Percentiles rank a stretch among this genome's conserved stretches.
These are phyloP conservation scores for Fragum fragum DNA, from an alignment of 2,888 invertebrate species.

Conservation along the genomic window DNA sequence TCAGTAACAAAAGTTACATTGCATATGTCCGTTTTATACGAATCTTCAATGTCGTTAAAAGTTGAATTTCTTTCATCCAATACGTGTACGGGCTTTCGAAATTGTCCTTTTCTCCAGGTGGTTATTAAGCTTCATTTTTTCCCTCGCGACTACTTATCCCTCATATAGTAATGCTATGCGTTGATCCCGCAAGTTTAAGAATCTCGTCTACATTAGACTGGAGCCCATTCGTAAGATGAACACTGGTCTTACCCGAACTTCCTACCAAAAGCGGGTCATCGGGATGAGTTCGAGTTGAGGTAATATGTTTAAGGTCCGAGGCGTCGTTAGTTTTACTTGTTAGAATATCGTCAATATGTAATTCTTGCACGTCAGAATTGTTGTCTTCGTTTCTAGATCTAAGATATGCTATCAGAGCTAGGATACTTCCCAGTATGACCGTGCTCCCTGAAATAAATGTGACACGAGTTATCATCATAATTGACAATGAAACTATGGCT, in stretches of 20 bases:
- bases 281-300: not conserved
- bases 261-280: not conserved
- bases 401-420: slow-evolving; percentile 23
- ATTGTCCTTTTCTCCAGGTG: too few relatives aligned
- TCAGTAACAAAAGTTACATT: too few relatives aligned
- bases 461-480: too few relatives aligned
- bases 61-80: too few relatives aligned
- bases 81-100: too few relatives aligned
- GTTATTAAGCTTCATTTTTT: too few relatives aligned
- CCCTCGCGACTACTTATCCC: too few relatives aligned
- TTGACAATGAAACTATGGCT: too few relatives aligned
- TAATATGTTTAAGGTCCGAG: not conserved
- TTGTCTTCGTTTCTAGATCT: not conserved
- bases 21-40: too few relatives aligned
- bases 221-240: not conserved
- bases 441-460: slow-evolving; percentile 39
- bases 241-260: not conserved
- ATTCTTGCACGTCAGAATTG: not conserved
- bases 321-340: not conserved
- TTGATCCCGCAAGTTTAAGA: slow-evolving; percentile 7
- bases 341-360: not conserved
- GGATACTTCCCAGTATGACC: slow-evolving; percentile 22
- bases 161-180: slow-evolving; percentile 11
- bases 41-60: too few relatives aligned
- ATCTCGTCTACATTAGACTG: not conserved